These are phyloP conservation scores for Cariama cristata DNA, from an alignment of 2,113 vertebrate species.

Conservation along the genomic window DNA sequence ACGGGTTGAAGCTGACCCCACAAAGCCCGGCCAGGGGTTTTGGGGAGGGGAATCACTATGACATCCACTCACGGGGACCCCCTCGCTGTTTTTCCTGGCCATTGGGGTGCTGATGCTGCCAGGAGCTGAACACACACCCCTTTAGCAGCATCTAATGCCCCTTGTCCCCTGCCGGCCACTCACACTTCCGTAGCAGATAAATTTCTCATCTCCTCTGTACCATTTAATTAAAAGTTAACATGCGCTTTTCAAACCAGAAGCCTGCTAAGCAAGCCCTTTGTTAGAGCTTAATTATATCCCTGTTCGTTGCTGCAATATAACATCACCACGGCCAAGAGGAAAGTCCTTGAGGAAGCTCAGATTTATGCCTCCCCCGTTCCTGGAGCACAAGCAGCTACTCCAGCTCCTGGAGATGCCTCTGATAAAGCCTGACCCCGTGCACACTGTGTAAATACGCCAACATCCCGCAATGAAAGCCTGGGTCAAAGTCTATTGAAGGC, in stretches of 20 bases:
- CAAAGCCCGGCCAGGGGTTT: neutral
- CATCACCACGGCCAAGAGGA: neutral
- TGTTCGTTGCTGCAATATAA: neutral
- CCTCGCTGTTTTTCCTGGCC: neutral
- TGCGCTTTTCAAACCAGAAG: neutral
- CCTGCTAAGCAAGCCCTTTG: conserved; percentile 28
- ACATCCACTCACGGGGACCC: neutral
- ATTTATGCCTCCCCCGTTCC: conserved; percentile 3
- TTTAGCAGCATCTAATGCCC: neutral
- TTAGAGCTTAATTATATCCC: conserved; percentile 48
- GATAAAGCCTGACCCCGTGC: neutral
- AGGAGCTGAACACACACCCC: neutral
- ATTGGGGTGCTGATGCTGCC: fast-evolving
- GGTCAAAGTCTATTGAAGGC: neutral
- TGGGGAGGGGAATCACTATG: neutral
- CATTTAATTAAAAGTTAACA: conserved; percentile 52
- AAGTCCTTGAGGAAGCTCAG: conserved; percentile 48
- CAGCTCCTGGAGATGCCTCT: conserved; percentile 5
- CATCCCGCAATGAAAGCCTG: neutral
- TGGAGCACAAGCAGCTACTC: neutral
- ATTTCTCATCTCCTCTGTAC: neutral
- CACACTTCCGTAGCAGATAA: neutral
- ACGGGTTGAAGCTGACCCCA: neutral
- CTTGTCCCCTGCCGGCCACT: neutral
- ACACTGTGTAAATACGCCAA: neutral